Evolutionary conservation across 1,140 invertebrate species (phyloP).

Genomic region (Colletes gigas): DNA sequence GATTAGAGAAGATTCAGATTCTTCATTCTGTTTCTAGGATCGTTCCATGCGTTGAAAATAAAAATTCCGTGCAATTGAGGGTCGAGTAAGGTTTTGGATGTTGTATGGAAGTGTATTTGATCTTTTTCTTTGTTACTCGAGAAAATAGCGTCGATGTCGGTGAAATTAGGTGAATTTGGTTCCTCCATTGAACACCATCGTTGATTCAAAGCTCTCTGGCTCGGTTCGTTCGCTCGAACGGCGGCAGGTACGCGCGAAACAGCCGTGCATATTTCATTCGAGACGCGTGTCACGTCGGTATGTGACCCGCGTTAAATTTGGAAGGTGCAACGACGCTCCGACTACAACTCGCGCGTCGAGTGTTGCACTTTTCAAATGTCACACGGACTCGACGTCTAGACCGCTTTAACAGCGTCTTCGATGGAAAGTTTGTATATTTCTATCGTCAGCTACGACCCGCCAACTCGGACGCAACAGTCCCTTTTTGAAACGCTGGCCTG

Average conservation of each 20-base stretch:
- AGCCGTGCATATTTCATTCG: slow-evolving; percentile 35
- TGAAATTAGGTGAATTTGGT: neutral
- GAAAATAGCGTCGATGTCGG: neutral
- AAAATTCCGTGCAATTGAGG: too few relatives aligned
- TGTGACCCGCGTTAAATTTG: slow-evolving; percentile 54
- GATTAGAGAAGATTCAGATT: too few relatives aligned
- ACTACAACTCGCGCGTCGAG: neutral
- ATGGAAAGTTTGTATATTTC: slow-evolving; percentile 6
- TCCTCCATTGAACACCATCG: neutral
- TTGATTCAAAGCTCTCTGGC: neutral
- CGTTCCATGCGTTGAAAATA: too few relatives aligned
- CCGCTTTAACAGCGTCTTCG: neutral
- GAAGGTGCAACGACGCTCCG: slow-evolving; percentile 30
- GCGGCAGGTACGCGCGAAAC: slow-evolving; percentile 8
- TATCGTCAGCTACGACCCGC: neutral
- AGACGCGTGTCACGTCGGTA: slow-evolving; percentile 43
- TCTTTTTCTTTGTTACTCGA: too few relatives aligned
- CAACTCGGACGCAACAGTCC: neutral
- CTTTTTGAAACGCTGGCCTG: too few relatives aligned
- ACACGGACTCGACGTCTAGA: slow-evolving; percentile 9
- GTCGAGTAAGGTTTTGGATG: too few relatives aligned
- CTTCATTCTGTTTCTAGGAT: too few relatives aligned
- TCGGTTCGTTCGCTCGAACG: neutral
- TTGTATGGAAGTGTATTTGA: too few relatives aligned
- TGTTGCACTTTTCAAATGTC: slow-evolving; percentile 55